Conservation (phyloP, 2,797 vertebrate genomes). For the Halcyon smyrnensis region DNA sequence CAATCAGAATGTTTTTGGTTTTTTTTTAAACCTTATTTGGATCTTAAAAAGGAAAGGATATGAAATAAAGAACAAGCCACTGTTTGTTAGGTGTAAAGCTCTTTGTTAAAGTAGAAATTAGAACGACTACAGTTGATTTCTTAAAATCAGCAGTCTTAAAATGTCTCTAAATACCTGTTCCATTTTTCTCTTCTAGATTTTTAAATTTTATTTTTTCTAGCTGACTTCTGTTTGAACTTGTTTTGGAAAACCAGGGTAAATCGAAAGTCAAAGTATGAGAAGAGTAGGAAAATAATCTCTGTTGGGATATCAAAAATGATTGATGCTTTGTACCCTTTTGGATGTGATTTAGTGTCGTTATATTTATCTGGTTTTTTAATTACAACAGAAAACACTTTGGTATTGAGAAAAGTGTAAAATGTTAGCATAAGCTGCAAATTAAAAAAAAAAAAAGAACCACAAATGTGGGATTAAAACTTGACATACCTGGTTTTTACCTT, state of each 20-base stretch:
- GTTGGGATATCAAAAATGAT: background rate
- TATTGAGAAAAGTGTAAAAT: background rate
- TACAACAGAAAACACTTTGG: background rate
- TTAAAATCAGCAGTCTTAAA: background rate
- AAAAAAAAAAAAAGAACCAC: background rate
- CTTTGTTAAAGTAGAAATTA: background rate
- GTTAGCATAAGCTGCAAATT: background rate
- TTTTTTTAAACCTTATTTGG: background rate
- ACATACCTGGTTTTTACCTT: background rate
- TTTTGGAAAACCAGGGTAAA: background rate
- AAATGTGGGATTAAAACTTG: background rate
- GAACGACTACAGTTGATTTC: background rate
- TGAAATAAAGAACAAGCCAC: background rate
- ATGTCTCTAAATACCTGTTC: background rate
- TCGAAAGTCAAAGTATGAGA: background rate
- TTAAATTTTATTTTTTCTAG: background rate
- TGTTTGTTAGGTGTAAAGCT: background rate
- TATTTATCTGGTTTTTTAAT: background rate
- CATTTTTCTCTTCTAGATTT: background rate
- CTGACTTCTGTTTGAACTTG: background rate
- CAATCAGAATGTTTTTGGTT: background rate
- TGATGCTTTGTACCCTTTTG: background rate
- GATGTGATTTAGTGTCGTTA: background rate
- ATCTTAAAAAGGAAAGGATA: background rate
- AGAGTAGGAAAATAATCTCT: background rate